phyloP scores from a whole-genome alignment of 2,888 invertebrate species.

The Polietes domitor region DNA sequence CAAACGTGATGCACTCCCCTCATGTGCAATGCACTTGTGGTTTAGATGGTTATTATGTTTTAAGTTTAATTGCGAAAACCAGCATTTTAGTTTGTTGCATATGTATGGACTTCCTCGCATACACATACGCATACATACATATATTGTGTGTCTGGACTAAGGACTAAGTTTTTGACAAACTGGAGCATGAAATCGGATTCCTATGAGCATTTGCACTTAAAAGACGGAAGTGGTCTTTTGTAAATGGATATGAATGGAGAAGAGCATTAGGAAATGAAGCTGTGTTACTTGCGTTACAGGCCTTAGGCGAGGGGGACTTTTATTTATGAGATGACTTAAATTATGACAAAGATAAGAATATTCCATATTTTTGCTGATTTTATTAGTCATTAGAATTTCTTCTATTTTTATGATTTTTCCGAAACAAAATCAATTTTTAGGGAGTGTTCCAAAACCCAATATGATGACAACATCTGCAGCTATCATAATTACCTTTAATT shows the following conservation, averaged over 20 bases:
- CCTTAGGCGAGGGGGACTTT: too few species aligned
- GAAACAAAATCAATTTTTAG: too few species aligned
- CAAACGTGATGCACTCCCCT: background rate
- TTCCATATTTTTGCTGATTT: too few species aligned
- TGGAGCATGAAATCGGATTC: conserved; percentile 9
- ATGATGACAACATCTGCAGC: too few species aligned
- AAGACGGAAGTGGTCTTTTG: background rate
- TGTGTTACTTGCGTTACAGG: conserved; percentile 8
- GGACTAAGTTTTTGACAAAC: conserved; percentile 13
- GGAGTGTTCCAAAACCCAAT: too few species aligned
- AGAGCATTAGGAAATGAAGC: background rate
- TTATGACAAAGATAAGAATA: too few species aligned
- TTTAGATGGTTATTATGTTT: background rate
- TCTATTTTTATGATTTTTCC: too few species aligned
- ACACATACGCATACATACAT: background rate
- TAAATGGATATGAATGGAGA: background rate
- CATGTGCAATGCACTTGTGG: background rate
- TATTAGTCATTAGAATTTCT: too few species aligned
- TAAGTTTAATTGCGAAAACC: background rate
- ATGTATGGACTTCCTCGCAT: background rate
- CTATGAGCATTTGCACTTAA: background rate
- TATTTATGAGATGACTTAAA: too few species aligned
- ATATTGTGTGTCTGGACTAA: background rate
- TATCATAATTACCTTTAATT: too few species aligned
- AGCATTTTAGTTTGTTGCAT: conserved; percentile 13